These are phyloP conservation scores for Oopsacas minuta DNA, from an alignment of 37 sponge, comb jelly and placozoan genomes.

Conservation along the genomic window DNA sequence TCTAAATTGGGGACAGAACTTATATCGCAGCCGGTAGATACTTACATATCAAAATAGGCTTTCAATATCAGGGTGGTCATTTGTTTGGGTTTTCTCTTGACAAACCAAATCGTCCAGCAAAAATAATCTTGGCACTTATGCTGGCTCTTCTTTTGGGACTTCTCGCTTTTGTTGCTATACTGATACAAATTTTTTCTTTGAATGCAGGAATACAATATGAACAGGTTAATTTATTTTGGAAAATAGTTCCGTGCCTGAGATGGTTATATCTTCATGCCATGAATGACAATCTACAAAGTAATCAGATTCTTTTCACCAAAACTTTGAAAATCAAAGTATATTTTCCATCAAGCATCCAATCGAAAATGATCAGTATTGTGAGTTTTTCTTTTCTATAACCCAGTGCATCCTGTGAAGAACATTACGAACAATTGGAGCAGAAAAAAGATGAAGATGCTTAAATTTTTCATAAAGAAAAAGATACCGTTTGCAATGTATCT, in stretches of 20 bases:
- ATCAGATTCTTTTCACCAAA: background rate
- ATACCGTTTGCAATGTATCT: conserved; percentile 10
- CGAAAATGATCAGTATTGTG: background rate
- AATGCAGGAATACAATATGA: background rate
- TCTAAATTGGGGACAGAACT: too few species aligned
- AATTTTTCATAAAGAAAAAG: background rate
- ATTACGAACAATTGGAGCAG: background rate
- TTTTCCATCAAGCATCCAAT: background rate
- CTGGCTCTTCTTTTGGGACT: background rate
- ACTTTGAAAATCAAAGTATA: background rate
- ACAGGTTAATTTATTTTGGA: conserved; percentile 4
- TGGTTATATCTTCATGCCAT: background rate
- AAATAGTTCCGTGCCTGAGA: conserved; percentile 5
- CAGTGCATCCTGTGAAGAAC: background rate
- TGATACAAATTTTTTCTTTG: background rate
- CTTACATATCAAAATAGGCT: too few species aligned
- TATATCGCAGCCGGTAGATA: too few species aligned
- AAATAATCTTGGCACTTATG: conserved; percentile 13
- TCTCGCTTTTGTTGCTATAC: background rate
- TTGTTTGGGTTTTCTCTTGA: conserved; percentile 15
- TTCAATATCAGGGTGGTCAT: conserved; percentile 13
- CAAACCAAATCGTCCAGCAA: conserved; percentile 15
- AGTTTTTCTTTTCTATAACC: background rate
- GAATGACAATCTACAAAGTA: background rate
- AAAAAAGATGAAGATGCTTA: background rate